Percentiles rank a stretch among this genome's conserved stretches.
Evolutionary conservation across 2,888 invertebrate species (phyloP).

Genomic region (Apodemia hepburni): DNA sequence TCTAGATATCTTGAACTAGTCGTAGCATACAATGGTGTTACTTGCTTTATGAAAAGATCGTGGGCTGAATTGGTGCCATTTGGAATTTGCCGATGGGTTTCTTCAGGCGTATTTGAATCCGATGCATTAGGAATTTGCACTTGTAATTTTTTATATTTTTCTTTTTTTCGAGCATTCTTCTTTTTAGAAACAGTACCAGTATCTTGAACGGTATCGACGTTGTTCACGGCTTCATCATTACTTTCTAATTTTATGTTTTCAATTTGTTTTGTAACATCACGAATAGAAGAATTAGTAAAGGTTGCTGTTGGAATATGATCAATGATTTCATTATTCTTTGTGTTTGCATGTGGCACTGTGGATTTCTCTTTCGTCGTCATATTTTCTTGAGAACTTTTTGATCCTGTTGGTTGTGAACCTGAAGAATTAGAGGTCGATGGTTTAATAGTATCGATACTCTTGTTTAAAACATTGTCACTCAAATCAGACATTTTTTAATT

Average conservation of each 20-base stretch:
- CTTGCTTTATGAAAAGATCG: slow-evolving; percentile 49
- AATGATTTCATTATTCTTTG: background rate
- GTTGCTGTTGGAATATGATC: background rate
- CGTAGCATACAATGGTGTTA: slow-evolving; percentile 51
- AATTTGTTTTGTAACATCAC: slow-evolving; percentile 17
- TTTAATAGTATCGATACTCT: background rate
- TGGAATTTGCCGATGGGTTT: slow-evolving; percentile 27
- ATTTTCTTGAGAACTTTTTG: background rate
- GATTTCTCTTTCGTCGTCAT: background rate
- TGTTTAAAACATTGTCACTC: background rate
- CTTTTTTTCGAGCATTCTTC: slow-evolving; percentile 56
- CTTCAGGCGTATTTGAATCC: slow-evolving; percentile 31
- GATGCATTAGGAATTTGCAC: slow-evolving; percentile 40
- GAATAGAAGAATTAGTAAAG: slow-evolving; percentile 7
- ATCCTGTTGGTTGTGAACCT: background rate
- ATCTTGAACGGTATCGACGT: slow-evolving; percentile 19
- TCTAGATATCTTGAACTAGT: slow-evolving; percentile 59
- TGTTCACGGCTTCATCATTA: background rate
- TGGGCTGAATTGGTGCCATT: slow-evolving; percentile 39
- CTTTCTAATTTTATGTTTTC: slow-evolving; percentile 18
- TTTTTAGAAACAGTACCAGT: slow-evolving; percentile 36
- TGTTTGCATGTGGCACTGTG: slow-evolving; percentile 6
- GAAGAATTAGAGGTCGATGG: background rate
- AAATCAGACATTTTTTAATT: background rate
- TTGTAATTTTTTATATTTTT: slow-evolving; percentile 46